These are phyloP conservation scores for Myotis brandtii DNA, from an alignment of 2,113 vertebrate genomes.

Conservation along the genomic window DNA sequence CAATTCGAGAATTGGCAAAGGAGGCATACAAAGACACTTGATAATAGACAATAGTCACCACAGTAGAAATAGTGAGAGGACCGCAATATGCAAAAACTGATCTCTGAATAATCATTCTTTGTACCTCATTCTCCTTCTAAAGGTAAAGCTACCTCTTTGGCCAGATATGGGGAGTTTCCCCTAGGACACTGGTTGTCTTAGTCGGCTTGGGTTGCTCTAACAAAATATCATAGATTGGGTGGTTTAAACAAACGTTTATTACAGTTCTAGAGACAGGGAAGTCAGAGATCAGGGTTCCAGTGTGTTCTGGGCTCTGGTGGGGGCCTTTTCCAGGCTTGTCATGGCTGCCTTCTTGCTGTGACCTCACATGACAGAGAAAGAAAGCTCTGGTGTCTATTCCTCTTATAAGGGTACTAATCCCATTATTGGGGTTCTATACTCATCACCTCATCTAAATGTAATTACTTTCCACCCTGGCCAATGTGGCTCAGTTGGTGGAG, in stretches of 20 bases:
- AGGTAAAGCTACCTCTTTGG: not conserved
- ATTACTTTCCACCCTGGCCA: not conserved
- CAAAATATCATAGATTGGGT: not conserved
- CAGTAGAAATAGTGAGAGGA: not conserved
- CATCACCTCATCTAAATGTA: not conserved
- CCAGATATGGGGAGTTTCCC: not conserved
- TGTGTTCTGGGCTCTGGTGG: not conserved
- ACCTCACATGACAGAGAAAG: not conserved
- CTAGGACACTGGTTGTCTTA: not conserved
- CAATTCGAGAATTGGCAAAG: not conserved
- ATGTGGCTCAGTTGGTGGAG: too few species aligned
- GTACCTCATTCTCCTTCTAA: not conserved
- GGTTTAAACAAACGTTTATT: not conserved
- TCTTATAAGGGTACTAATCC: not conserved
- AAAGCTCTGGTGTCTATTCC: not conserved
- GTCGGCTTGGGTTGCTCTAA: not conserved
- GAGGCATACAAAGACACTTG: not conserved
- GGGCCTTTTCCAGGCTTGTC: not conserved
- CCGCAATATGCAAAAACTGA: not conserved
- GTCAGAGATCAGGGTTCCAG: not conserved
- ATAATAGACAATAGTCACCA: not conserved
- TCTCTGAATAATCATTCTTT: conserved; percentile 8
- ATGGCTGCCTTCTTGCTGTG: not conserved
- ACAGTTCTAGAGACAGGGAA: not conserved
- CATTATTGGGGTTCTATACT: not conserved